Evolutionary conservation across 2,797 vertebrate species (phyloP).

Genomic region (Ptychobarbus kaznakovi): DNA sequence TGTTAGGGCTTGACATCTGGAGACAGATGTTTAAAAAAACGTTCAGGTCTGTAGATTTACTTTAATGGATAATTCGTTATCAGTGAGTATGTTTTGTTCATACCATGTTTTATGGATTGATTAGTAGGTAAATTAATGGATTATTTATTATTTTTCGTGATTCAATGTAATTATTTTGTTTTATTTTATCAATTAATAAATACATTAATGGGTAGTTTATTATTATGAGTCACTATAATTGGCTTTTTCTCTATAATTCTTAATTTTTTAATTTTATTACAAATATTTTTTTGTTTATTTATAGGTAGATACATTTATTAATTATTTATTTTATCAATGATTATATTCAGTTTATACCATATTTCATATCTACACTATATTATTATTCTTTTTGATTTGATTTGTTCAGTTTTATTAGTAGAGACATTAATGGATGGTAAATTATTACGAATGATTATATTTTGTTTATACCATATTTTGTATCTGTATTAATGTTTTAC

Average conservation of each 20-base stretch:
- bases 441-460: background rate
- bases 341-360: background rate
- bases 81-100: background rate
- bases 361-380: background rate
- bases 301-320: background rate
- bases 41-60: background rate
- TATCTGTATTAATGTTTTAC: background rate
- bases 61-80: background rate
- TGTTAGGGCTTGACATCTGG: background rate
- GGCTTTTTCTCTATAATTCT: background rate
- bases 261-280: background rate
- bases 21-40: background rate
- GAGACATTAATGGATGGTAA: background rate
- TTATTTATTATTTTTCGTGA: background rate
- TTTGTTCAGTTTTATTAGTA: background rate
- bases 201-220: background rate
- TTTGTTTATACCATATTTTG: background rate
- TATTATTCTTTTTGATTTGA: background rate
- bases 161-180: background rate
- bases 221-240: background rate
- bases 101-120: background rate
- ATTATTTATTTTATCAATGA: background rate
- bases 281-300: background rate
- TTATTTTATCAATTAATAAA: background rate
- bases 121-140: background rate